Percentiles rank a stretch among this genome's conserved stretches.
phyloP scores from a whole-genome alignment of 2,888 invertebrate species.

The Dryocosmus kuriphilus region DNA sequence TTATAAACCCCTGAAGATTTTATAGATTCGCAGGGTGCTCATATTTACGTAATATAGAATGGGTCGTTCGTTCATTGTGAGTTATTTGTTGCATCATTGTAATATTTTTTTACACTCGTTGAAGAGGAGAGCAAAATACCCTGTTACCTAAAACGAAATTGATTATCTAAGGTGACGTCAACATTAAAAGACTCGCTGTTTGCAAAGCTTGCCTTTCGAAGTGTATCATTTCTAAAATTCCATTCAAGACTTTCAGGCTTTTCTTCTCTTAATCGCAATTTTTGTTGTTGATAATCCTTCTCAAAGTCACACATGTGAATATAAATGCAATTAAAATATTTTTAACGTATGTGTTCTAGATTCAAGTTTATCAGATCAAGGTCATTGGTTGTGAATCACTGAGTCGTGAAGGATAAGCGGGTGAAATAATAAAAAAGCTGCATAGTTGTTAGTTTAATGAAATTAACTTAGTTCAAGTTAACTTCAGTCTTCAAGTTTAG shows the following conservation, averaged over 20 bases:
- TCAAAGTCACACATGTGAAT: neutral
- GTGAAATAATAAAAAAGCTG: neutral
- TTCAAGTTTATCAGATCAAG: conserved; percentile 3
- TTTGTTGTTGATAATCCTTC: neutral
- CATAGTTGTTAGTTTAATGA: neutral
- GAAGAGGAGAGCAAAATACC: neutral
- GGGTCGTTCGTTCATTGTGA: neutral
- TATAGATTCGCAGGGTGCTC: neutral
- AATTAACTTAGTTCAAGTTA: too few species aligned
- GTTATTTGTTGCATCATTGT: neutral
- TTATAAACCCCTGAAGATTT: conserved; percentile 11
- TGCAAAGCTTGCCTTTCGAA: neutral
- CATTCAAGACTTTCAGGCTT: neutral
- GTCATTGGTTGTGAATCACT: neutral
- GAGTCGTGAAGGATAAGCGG: neutral
- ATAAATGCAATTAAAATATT: neutral
- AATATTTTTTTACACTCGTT: neutral
- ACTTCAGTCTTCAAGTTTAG: neutral
- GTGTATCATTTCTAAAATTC: neutral
- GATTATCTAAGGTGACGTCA: conserved; percentile 3
- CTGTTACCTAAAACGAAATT: conserved; percentile 6
- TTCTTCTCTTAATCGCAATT: neutral
- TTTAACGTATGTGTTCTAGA: neutral
- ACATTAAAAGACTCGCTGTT: neutral
- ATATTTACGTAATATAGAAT: conserved; percentile 4